Percentiles rank a stretch among this genome's conserved stretches.
These are phyloP conservation scores for Eulemur rubriventer DNA, from an alignment of 2,797 vertebrate species.

Conservation along the genomic window DNA sequence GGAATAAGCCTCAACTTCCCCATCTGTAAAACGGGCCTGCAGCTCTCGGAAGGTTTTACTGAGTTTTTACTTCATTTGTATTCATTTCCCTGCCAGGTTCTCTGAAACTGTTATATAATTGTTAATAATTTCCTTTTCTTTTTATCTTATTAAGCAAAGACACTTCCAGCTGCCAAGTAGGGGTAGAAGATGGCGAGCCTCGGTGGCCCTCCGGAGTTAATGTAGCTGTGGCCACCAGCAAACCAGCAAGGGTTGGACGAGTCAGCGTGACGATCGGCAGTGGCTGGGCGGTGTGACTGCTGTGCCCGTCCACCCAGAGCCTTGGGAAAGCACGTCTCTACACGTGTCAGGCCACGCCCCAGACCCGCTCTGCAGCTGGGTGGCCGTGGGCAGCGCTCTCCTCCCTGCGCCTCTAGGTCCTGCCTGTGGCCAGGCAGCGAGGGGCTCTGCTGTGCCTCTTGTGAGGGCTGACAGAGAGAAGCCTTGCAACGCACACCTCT, in stretches of 20 bases:
- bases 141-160: not conserved
- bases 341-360: not conserved
- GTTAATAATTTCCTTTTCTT: not conserved
- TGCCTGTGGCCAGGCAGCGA: not conserved
- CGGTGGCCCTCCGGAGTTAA: not conserved
- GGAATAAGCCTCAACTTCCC: not conserved
- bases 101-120: no score
- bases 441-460: not conserved
- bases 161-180: not conserved
- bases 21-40: not conserved
- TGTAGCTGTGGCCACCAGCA: not conserved
- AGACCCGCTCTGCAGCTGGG: not conserved
- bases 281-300: not conserved
- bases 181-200: not conserved
- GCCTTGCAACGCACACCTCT: fast-evolving
- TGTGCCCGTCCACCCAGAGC: not conserved
- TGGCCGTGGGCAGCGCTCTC: no score
- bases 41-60: not conserved
- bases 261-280: not conserved
- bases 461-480: not conserved
- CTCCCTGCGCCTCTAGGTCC: no score
- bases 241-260: fast-evolving
- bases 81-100: not conserved
- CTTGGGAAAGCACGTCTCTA: not conserved
- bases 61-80: not conserved